Evolutionary conservation across 1,140 invertebrate genomes (phyloP).

Genomic region (Heterodera schachtii): DNA sequence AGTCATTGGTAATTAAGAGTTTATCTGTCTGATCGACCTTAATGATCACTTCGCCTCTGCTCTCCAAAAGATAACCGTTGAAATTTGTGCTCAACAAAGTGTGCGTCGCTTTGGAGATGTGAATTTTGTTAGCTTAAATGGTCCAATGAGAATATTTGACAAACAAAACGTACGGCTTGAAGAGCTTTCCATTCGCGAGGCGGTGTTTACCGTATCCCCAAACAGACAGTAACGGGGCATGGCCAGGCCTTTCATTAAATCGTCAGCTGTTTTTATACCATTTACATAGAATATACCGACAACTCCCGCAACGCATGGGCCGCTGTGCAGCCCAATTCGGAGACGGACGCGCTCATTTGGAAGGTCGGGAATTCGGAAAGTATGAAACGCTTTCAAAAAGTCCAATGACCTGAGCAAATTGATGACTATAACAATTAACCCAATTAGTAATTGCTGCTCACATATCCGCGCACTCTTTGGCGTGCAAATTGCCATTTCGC

Average conservation of each 20-base stretch:
- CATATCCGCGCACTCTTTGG: conserved; percentile 71
- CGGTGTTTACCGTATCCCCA: conserved; percentile 82
- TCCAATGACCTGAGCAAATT: no score
- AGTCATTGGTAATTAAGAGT: no score
- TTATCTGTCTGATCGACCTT: conserved; percentile 28
- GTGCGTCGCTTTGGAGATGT: conserved; percentile 58
- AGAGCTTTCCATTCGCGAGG: conserved; percentile 80
- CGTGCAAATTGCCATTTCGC: conserved; percentile 72
- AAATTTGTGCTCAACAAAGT: conserved; percentile 47
- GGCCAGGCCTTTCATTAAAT: conserved; percentile 71
- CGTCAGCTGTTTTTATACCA: not conserved
- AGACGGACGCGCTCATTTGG: conserved; percentile 82
- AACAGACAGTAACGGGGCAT: conserved; percentile 83
- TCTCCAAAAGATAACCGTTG: conserved; percentile 58
- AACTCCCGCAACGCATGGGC: conserved; percentile 41
- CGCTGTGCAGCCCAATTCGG: conserved; percentile 70
- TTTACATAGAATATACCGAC: conserved; percentile 35
- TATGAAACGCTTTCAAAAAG: conserved; percentile 68
- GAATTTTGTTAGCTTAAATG: conserved; percentile 58
- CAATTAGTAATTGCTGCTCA: conserved; percentile 67
- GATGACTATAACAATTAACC: no score
- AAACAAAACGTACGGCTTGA: conserved; percentile 48
- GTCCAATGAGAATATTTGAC: conserved; percentile 63
- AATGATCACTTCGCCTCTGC: conserved; percentile 60
- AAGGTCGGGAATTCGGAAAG: conserved; percentile 81